Evolutionary conservation across 1,140 invertebrate genomes (phyloP).

Genomic region (Hyphantria cunea): DNA sequence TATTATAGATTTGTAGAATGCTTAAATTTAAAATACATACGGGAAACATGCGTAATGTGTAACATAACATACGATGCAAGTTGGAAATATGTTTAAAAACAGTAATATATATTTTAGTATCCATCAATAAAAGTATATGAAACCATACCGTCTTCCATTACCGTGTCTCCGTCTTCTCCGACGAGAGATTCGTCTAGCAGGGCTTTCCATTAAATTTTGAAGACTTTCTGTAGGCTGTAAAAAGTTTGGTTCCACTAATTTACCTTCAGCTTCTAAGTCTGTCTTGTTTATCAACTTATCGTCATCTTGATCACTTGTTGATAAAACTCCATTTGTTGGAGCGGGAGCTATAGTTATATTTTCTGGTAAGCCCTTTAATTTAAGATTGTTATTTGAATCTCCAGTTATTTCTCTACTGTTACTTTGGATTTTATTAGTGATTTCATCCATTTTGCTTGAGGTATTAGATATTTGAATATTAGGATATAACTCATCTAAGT

Average conservation of each 20-base stretch:
- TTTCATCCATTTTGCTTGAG: conserved; percentile 73
- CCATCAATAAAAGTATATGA: conserved; percentile 7
- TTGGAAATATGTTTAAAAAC: too few relatives aligned
- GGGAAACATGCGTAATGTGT: too few relatives aligned
- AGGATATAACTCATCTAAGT: conserved; percentile 71
- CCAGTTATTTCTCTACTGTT: conserved; percentile 80
- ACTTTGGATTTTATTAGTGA: conserved; percentile 79
- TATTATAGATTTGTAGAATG: too few relatives aligned
- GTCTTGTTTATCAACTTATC: conserved; percentile 61
- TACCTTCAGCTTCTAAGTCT: conserved; percentile 46
- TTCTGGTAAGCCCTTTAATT: conserved; percentile 67
- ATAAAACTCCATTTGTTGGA: conserved; percentile 70
- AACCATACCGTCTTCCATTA: conserved; percentile 65
- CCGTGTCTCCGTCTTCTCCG: conserved; percentile 72
- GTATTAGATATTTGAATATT: conserved; percentile 60
- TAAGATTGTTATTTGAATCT: conserved; percentile 74
- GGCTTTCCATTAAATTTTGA: conserved; percentile 58
- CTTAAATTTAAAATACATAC: too few relatives aligned
- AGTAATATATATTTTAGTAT: too few relatives aligned
- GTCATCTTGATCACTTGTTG: conserved; percentile 59
- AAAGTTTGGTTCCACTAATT: conserved; percentile 49
- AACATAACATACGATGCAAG: too few relatives aligned
- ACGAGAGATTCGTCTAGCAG: conserved; percentile 45
- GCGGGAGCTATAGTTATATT: conserved; percentile 72
- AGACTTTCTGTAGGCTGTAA: conserved; percentile 68